Evolutionary conservation across 2,113 vertebrate species (phyloP), one percentile per base, ranked within the genome.

Genomic region (Phyllopteryx taeniolatus): DNA sequence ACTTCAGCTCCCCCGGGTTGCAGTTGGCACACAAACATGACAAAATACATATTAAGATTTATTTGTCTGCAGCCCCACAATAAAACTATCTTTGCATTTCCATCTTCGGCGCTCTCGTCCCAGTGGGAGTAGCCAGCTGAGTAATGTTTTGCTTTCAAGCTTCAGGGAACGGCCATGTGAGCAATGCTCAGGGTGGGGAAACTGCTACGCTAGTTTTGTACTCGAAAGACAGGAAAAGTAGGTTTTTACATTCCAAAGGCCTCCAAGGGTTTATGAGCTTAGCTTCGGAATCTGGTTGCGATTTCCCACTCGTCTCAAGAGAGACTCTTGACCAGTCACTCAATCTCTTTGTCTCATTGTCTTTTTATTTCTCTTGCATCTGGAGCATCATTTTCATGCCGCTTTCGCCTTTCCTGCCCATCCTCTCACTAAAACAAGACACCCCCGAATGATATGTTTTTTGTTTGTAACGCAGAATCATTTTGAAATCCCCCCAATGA

Each of bases 1-100:
- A 88, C 83, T 87, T 74, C 78, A 79, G 85, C 78, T 90, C 89
- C 90, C 88, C 73, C 70, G 73, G 89, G 92, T 88, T 79, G 75
- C 80, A 73, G 80, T 81, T 75, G 75, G 85, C 81, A 86, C 86
- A 88, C 85, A 89, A 88, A 89, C 86, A 88, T 87, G 84, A 91
- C 90, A 89, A 91, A 90, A 92, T 92, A 91, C 88, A 91, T 92
- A 91, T 93, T 93, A 92, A 92, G 91, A 93, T 93, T 92, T 93
- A 93, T 93, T 92, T 93, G 91, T 91, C 88, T 91, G 87, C 89
- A 89, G 88, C 92, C 89, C 87, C 91, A 90, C 90, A 92, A 92
- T 92, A 91, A 92, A 93, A 93, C 88, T 88, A 90, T 89, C 82
- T 90, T 87, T 88, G 90, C 85, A 85, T 89, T 89, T 87, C 87